phyloP scores from a whole-genome alignment of 2,888 invertebrate genomes.

The Schizaphis graminum region DNA sequence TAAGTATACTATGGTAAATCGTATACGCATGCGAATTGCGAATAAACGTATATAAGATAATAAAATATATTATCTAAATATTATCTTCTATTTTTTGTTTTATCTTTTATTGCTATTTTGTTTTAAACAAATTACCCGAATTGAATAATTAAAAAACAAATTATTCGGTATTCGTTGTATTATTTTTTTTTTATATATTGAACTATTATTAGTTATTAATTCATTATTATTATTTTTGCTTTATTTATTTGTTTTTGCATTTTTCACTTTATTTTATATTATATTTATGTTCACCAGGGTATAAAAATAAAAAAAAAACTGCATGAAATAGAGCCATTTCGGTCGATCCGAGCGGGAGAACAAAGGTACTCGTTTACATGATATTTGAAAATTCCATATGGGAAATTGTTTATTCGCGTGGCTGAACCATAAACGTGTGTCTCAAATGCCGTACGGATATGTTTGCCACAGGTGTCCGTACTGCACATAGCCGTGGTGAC shows the following conservation, averaged over 20 bases:
- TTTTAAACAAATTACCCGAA: neutral
- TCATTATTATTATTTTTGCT: slow-evolving; percentile 49
- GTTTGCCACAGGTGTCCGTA: slow-evolving; percentile 76
- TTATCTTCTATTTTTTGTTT: neutral
- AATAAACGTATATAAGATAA: slow-evolving; percentile 29
- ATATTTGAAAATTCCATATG: neutral
- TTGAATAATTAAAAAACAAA: neutral
- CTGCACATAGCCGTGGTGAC: slow-evolving; percentile 83
- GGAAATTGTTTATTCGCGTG: neutral
- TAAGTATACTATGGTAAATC: slow-evolving; percentile 36
- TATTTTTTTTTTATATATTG: neutral
- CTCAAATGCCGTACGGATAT: slow-evolving; percentile 34
- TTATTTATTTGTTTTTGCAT: slow-evolving; percentile 61
- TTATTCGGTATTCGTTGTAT: neutral
- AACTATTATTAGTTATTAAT: neutral
- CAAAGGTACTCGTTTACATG: slow-evolving; percentile 42
- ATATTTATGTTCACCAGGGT: slow-evolving; percentile 61
- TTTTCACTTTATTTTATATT: slow-evolving; percentile 48
- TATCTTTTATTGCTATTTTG: neutral
- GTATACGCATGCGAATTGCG: slow-evolving; percentile 56
- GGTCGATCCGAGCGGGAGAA: neutral
- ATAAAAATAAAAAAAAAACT: slow-evolving; percentile 35
- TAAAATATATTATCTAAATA: neutral
- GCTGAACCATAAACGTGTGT: neutral
- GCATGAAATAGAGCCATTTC: slow-evolving; percentile 57